phyloP scores from a whole-genome alignment of 1,140 invertebrate genomes.

The Temnothorax nylanderi region DNA sequence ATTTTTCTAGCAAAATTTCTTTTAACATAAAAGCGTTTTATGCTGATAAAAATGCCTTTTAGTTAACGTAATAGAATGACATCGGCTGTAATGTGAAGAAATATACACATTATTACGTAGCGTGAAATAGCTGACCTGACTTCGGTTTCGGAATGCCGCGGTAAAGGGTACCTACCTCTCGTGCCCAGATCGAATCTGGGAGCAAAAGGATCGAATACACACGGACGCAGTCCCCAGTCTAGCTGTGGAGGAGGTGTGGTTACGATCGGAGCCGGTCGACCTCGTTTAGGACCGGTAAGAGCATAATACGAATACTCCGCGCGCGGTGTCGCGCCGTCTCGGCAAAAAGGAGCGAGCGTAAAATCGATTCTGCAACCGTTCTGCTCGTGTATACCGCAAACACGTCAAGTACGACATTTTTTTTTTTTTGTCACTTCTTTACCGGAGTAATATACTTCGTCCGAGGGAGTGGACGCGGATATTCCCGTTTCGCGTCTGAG shows the following conservation, averaged over 20 bases:
- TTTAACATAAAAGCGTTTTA: neutral
- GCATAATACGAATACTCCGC: conserved; percentile 67
- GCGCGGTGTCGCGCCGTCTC: conserved; percentile 28
- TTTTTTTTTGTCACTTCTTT: neutral
- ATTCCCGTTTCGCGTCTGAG: neutral
- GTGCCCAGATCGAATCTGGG: conserved; percentile 57
- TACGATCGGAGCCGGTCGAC: conserved; percentile 78
- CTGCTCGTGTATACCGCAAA: neutral
- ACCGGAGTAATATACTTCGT: neutral
- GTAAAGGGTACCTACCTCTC: conserved; percentile 36
- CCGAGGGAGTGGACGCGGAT: neutral
- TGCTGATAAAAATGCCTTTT: neutral
- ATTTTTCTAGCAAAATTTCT: neutral
- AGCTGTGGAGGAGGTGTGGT: conserved; percentile 79
- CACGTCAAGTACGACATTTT: neutral
- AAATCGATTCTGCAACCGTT: conserved; percentile 46
- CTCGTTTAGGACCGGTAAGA: conserved; percentile 82
- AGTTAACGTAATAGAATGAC: neutral
- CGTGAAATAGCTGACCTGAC: neutral
- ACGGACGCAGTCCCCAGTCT: conserved; percentile 58
- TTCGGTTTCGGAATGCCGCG: conserved; percentile 22
- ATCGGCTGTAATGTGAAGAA: neutral
- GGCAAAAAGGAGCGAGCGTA: conserved; percentile 45
- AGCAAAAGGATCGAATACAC: conserved; percentile 69
- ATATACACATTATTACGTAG: neutral